These are phyloP conservation scores for Tenebrio molitor DNA, from an alignment of 1,140 invertebrate species.

Conservation along the genomic window DNA sequence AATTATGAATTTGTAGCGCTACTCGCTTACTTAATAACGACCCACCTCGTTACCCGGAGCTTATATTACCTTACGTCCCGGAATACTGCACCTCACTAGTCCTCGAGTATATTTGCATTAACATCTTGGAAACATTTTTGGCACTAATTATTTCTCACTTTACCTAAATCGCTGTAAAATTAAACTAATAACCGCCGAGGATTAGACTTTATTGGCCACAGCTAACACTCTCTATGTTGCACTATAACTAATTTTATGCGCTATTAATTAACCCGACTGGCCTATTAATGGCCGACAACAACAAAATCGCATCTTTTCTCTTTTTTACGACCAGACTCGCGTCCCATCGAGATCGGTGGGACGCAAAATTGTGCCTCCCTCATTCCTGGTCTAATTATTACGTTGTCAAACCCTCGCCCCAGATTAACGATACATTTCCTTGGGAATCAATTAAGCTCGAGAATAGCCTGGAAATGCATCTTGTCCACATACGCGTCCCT, in stretches of 20 bases:
- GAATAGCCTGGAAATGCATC: constrained; percentile 16
- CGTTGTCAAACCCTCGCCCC: background rate
- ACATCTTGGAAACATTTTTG: constrained; percentile 46
- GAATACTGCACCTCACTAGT: constrained; percentile 23
- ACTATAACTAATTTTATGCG: constrained; percentile 1
- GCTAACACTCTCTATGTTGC: background rate
- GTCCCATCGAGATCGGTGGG: too few species aligned
- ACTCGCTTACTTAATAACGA: constrained; percentile 34
- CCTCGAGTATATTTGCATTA: constrained; percentile 44
- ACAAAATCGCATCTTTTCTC: too few species aligned
- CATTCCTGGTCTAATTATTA: too few species aligned
- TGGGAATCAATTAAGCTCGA: constrained; percentile 21
- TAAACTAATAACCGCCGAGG: constrained; percentile 42
- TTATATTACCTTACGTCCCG: constrained; percentile 23
- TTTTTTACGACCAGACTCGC: too few species aligned
- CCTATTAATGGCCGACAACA: background rate
- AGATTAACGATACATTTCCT: constrained; percentile 1
- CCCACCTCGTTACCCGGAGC: constrained; percentile 26
- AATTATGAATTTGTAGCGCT: constrained; percentile 45
- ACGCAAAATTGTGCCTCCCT: too few species aligned
- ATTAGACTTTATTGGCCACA: constrained; percentile 35
- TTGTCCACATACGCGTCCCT: constrained; percentile 20
- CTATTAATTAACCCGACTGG: background rate
- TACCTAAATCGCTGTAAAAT: constrained; percentile 45
- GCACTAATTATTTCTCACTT: constrained; percentile 45